phyloP scores from a whole-genome alignment of 2,113 vertebrate species.

The Alaudala cheleensis region DNA sequence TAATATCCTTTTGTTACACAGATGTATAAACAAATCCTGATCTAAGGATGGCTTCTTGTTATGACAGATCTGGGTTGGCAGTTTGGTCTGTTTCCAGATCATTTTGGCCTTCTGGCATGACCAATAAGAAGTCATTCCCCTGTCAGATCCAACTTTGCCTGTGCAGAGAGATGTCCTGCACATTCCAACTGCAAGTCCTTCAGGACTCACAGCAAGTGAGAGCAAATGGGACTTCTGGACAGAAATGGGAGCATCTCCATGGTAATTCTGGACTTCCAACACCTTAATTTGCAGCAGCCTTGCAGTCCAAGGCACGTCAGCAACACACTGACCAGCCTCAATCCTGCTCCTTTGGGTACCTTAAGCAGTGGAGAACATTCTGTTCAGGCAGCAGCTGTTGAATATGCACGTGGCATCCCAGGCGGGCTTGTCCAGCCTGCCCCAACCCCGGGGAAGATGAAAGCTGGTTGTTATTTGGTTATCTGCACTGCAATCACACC shows the following conservation, averaged over 20 bases:
- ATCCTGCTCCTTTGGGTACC: not conserved
- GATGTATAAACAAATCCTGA: not conserved
- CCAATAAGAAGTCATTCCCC: not conserved
- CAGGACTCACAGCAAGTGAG: not conserved
- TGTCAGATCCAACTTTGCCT: not conserved
- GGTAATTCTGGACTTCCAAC: not conserved
- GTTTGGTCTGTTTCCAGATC: not conserved
- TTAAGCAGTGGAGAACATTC: not conserved
- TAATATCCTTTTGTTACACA: not conserved
- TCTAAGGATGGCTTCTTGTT: not conserved
- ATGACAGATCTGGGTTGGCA: not conserved
- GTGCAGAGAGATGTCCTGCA: not conserved
- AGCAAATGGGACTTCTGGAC: not conserved
- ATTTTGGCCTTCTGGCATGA: not conserved
- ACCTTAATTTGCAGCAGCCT: not conserved
- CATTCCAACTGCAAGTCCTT: not conserved
- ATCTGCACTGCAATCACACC: not conserved
- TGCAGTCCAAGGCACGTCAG: not conserved
- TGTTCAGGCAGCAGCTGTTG: not conserved
- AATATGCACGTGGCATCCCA: not conserved
- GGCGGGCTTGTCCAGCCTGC: conserved; percentile 9
- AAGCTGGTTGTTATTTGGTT: not conserved
- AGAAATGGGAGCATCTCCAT: not conserved
- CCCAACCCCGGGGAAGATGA: not conserved
- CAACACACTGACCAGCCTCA: not conserved